Base-by-base conservation (phyloP, 2,888 invertebrate species). In the Maniola hyperantus region DNA sequence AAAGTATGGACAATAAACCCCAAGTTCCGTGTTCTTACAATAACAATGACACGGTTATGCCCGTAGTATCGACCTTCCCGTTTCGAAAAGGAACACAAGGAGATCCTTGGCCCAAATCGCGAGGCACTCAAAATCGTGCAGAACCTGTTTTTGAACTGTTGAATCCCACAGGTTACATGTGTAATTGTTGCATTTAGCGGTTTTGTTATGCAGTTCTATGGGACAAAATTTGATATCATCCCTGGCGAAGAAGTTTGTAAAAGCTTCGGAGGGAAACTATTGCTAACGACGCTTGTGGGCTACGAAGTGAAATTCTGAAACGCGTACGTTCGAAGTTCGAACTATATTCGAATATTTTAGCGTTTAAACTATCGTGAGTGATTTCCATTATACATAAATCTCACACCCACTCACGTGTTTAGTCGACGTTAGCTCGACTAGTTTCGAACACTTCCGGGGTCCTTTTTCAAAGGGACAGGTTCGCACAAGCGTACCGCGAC, bases 1-100 rank as follows among this genome's bases (percentile, higher is more conserved):
- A 57, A 18, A 10, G 57, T 5, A 18, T 13, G 20, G 11, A 57
- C 57, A 57, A 42, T 42, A 42, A 18, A 15, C 18, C 18, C 34
- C 39, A 26, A 57, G 57, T 57, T 57, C 57, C 57, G 57, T 18
- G 13, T 42, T 57, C 18, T 20, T 36, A 54, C 34, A 54, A 54
- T 15, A n/a, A 36, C 34, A 36, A 54, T 54, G 15, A 39, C 20
- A 39, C 42, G 39, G 20, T 42, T 57, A 42, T 57, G 13, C 26
- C 18, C 39, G 39, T 10, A 10, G 34, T 36, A 36, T 54, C 18
- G 50, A 18, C 36, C 39, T 55, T 55, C 55, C 55, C 39, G 5
- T 39, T 57, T 42, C 20, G 18, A 42, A 42, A 18, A 18, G 36
- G 33, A 54, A 36, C 2, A 55, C 18, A n/a, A 57, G 42, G 55